Conservation (phyloP, 2,113 vertebrate species). For the Anguilla japonica region DNA sequence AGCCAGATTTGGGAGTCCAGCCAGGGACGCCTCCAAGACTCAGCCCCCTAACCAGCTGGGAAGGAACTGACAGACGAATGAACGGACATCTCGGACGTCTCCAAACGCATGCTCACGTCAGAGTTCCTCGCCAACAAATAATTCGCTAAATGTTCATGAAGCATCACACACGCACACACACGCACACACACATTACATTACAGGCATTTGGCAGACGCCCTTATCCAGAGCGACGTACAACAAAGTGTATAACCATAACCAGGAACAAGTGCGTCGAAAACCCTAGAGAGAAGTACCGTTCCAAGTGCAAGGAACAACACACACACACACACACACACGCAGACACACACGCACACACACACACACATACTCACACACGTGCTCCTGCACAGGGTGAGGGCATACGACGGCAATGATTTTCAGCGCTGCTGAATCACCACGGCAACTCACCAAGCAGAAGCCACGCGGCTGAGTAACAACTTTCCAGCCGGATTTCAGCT, state of each 20-base stretch:
- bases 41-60: not conserved
- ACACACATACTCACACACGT: constrained; percentile 7
- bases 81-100: too few species aligned
- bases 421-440: constrained; percentile 27
- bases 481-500: not conserved
- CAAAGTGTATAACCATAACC: too few species aligned
- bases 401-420: constrained; percentile 4
- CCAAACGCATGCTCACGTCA: too few species aligned
- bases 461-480: not conserved
- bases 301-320: too few species aligned
- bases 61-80: not conserved
- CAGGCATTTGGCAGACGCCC: too few species aligned
- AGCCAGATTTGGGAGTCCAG: not conserved
- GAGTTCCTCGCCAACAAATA: too few species aligned
- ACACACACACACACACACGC: too few species aligned
- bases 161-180: not conserved
- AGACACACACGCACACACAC: not conserved
- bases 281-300: too few species aligned
- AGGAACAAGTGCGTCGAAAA: too few species aligned
- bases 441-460: not conserved
- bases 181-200: not conserved
- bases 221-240: too few species aligned
- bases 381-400: not conserved
- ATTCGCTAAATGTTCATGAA: too few species aligned
- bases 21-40: not conserved